Evolutionary conservation across 2,113 vertebrate species (phyloP), one percentile per base, ranked within the genome.

Genomic region (Microtus montanus): DNA sequence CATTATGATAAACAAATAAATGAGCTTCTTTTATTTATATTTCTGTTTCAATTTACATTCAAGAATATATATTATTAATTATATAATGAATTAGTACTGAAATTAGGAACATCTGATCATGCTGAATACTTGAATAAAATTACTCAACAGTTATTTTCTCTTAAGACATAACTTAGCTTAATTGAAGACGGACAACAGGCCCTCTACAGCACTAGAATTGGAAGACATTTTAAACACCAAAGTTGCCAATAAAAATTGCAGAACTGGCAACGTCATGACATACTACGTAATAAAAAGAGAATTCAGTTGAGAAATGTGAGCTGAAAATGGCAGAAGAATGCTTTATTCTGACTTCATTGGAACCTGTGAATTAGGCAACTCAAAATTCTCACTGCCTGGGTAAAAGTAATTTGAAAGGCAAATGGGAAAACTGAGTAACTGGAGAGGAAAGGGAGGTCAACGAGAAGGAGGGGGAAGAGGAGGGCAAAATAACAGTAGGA

Each of bases 351-450:
- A 30, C 38, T 83, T 19, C 75, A 14, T 13, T 70, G 8, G 17
- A n/a, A 80, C 22, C 2, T 3, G 44, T 63, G 41, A 15, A 1
- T 28, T 2, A 1, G 14, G 2, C 3, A 15, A 13, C 20, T 49
- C n/a, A 85, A 14, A 47, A 38, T 49, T 64, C 63, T 84, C 70
- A n/a, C 14, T 33, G 35, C 12, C 2, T 1, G n/a, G 24, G n/a
- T 14, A 61, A 63, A 83, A 63, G n/a, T 63, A 38, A 61, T 82
- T 38, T 61, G 7, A 61, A 61, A 1, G 7, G 24, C 2, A 7
- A 61, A 61, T 38, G 20, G 22, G 52, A 3, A 22, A 11, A 61
- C 22, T 15, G 79, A 17, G 35, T 26, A 26, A 61, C 22, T 82
- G 19, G 22, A 61, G 79, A n/a, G 54, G 54, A 2, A 58, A 58